Base-by-base conservation (phyloP, 2,888 invertebrate species). In the Apotomis capreana region DNA sequence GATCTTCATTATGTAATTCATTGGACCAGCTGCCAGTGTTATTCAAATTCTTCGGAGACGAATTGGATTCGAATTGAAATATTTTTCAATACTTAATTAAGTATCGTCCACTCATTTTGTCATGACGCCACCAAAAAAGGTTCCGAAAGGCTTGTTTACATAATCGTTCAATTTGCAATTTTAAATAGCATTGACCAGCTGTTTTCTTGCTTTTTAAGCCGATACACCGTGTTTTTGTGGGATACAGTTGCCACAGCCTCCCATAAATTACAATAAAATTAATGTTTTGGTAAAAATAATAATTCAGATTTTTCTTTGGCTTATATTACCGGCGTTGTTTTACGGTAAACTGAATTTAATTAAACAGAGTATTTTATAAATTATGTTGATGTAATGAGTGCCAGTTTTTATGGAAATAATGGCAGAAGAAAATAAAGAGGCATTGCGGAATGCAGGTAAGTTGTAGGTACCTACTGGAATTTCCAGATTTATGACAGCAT, bases 121-220 rank as follows among this genome's bases (percentile, higher is more conserved):
- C 82, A 82, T 83, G 83, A 77, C 75, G 76, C 78, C 75, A 69
- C 81, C 87, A 87, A 90, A 91, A 91, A 91, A 90, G 87, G 83
- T 84, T 85, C 84, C 81, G 78, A 81, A 84, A 85, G 86, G 84
- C 87, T 89, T 89, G 90, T 91, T 90, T 92, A 90, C 91, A 90
- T 91, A 91, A 91, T 88, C 85, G 86, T 87, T 87, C 79, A 88
- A 92, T 93, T 92, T 92, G 92, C 91, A 92, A 92, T 92, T 85
- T 89, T 90, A 93, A 93, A 83, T 83, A 86, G 86, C 76, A 80
- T 76, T 78, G 82, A 75, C 84, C 89, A 87, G 79, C 81, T 84
- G 84, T 79, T 81, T 78, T 80, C 81, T 81, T 81, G 75, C 77
- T 79, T 81, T 79, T 83, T 79, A 82, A 81, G 78, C 79, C 76